Conservation (phyloP, 2,113 vertebrate genomes). For the Hippocampus guttulatus region DNA sequence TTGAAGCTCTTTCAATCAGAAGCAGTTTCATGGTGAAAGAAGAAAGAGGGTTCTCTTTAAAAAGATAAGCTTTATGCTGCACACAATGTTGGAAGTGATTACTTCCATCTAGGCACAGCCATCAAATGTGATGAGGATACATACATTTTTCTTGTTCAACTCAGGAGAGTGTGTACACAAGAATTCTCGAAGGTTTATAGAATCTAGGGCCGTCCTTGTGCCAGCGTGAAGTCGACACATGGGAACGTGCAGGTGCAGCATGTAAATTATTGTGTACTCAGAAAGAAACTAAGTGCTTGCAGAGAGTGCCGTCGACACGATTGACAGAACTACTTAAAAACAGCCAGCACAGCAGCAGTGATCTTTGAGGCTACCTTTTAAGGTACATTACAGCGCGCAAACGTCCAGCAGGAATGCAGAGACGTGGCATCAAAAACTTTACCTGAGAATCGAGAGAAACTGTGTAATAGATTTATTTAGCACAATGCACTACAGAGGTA, state of each 20-base stretch:
- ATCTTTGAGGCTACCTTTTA: constrained; percentile 56
- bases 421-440: constrained; percentile 27
- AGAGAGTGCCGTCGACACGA: constrained; percentile 60
- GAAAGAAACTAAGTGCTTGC: constrained; percentile 62
- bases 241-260: constrained; percentile 57
- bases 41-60: constrained; percentile 74
- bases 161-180: constrained; percentile 45
- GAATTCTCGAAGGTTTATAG: constrained; percentile 42
- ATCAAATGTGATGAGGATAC: constrained; percentile 73
- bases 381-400: constrained; percentile 41
- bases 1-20: constrained; percentile 76
- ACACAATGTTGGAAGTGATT: constrained; percentile 71
- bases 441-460: constrained; percentile 15
- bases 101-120: constrained; percentile 71
- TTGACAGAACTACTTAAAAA: constrained; percentile 69
- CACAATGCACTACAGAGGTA: constrained; percentile 17
- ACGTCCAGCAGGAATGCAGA: constrained; percentile 39
- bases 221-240: constrained; percentile 42
- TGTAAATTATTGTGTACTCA: constrained; percentile 70
- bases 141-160: constrained; percentile 58
- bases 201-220: constrained; percentile 41
- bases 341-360: constrained; percentile 49
- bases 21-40: constrained; percentile 76
- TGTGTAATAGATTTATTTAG: constrained; percentile 32
- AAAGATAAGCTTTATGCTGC: constrained; percentile 74